Evolutionary conservation across 2,113 vertebrate genomes (phyloP).

Genomic region (Antigone vipio): DNA sequence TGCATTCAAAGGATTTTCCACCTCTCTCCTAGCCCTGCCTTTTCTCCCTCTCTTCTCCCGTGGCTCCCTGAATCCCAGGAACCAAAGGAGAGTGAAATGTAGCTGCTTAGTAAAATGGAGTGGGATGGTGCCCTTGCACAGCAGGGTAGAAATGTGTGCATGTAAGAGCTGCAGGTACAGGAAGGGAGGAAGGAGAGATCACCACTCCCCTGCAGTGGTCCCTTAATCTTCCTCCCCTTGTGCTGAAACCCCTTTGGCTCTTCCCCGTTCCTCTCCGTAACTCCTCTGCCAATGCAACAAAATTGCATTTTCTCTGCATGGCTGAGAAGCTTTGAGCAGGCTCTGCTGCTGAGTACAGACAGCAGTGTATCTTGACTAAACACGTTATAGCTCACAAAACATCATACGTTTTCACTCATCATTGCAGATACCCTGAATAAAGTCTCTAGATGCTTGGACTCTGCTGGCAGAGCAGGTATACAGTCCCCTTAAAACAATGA

Average conservation of each 20-base stretch:
- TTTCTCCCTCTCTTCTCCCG: not conserved
- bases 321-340: constrained; percentile 1
- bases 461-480: not conserved
- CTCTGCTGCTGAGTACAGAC: not conserved
- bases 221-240: not conserved
- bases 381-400: constrained; percentile 9
- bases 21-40: not conserved
- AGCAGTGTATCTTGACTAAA: constrained; percentile 8
- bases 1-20: not conserved
- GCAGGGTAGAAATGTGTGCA: not conserved
- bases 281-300: not conserved
- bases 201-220: not conserved
- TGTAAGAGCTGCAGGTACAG: not conserved
- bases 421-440: not conserved
- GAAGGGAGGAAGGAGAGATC: not conserved
- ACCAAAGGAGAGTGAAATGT: not conserved
- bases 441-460: not conserved
- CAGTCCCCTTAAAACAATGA: not conserved
- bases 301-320: constrained; percentile 1
- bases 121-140: not conserved
- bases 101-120: not conserved
- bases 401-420: not conserved
- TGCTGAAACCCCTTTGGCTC: not conserved
- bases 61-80: not conserved
- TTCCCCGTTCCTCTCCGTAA: not conserved